phyloP scores from a whole-genome alignment of 2,113 vertebrate genomes.

The Paramormyrops kingsleyae region DNA sequence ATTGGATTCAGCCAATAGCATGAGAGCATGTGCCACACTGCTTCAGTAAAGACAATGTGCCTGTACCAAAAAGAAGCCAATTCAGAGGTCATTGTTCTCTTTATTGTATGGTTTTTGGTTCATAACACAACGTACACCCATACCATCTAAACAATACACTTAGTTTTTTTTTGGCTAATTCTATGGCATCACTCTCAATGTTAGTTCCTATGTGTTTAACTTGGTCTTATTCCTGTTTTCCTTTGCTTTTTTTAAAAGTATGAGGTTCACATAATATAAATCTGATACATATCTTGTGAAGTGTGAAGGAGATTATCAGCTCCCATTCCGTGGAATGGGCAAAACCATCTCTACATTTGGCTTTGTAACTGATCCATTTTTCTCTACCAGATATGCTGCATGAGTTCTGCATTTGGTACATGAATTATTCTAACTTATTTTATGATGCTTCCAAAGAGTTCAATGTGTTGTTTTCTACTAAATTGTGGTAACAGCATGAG shows the following conservation, averaged over 20 bases:
- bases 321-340: neutral
- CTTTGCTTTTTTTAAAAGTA: neutral
- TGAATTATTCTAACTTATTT: neutral
- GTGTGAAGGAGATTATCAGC: neutral
- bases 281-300: neutral
- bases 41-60: neutral
- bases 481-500: neutral
- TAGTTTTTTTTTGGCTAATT: neutral
- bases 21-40: neutral
- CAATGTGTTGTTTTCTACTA: neutral
- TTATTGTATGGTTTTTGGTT: neutral
- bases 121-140: neutral
- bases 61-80: neutral
- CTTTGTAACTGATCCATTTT: neutral
- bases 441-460: neutral
- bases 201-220: neutral
- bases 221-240: neutral
- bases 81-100: neutral
- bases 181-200: neutral
- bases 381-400: neutral
- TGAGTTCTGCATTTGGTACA: neutral
- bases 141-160: neutral
- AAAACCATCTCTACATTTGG: neutral
- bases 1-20: neutral
- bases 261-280: neutral